Percentiles rank a stretch among this genome's conserved stretches.
Conservation (phyloP, 2,113 vertebrate genomes). For the Tenrec ecaudatus region DNA sequence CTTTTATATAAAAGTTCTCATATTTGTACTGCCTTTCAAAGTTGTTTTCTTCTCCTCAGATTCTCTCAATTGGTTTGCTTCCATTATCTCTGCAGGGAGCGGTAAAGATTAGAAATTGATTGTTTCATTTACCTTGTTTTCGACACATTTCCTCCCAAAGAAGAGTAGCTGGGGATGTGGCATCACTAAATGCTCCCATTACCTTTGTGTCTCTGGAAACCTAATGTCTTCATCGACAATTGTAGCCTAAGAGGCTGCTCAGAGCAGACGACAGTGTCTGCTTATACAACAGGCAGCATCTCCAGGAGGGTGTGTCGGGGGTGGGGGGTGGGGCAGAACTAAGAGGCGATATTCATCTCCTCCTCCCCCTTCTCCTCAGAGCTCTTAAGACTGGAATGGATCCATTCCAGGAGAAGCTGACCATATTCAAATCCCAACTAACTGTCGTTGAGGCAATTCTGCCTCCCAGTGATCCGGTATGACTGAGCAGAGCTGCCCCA, state of each 20-base stretch:
- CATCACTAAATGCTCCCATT: no score
- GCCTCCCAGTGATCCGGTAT: no score
- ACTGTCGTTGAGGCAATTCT: no score
- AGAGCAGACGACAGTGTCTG: not conserved
- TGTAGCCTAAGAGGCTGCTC: not conserved
- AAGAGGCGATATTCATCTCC: not conserved
- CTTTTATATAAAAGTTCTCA: not conserved
- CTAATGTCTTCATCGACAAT: not conserved
- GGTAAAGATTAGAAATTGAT: not conserved
- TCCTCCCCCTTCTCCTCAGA: no score
- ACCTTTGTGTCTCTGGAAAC: not conserved
- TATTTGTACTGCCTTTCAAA: not conserved
- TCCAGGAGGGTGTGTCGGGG: no score
- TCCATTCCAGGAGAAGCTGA: not conserved
- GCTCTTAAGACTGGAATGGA: not conserved
- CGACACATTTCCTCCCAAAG: not conserved
- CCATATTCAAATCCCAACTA: not conserved
- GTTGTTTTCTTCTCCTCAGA: not conserved
- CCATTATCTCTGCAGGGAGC: not conserved
- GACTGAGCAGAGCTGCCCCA: no score
- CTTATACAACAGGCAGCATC: rapidly evolving
- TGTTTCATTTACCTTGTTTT: not conserved
- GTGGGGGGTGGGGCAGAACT: not conserved
- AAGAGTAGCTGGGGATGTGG: not conserved
- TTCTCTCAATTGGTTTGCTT: not conserved